These are phyloP conservation scores for Brachyrhaphis roseni DNA, from an alignment of 2,797 vertebrate genomes.

Conservation along the genomic window DNA sequence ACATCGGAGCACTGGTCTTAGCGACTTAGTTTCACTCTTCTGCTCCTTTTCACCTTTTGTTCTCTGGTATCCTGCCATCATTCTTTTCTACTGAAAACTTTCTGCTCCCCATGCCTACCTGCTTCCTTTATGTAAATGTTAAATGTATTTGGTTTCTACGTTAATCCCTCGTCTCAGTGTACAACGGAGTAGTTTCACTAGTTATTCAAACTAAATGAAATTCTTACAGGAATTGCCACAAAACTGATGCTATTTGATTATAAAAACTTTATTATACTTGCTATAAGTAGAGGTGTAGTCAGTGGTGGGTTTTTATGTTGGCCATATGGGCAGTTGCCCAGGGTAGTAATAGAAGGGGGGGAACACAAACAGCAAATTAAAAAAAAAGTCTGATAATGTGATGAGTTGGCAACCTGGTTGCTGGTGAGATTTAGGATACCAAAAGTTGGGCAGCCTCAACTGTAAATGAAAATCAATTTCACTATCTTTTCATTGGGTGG, in stretches of 20 bases:
- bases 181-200: neutral
- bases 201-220: neutral
- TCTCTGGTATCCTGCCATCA: constrained; percentile 30
- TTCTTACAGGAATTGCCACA: neutral
- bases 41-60: constrained; percentile 64
- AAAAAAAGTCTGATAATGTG: neutral
- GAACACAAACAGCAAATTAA: neutral
- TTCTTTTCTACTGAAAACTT: constrained; percentile 4
- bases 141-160: neutral
- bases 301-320: neutral
- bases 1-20: constrained; percentile 40
- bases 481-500: neutral
- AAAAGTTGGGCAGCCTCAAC: neutral
- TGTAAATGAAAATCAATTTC: neutral
- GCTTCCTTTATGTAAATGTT: constrained; percentile 5
- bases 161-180: neutral
- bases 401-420: neutral
- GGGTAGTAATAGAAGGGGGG: neutral
- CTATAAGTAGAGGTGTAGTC: neutral
- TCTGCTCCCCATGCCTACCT: neutral
- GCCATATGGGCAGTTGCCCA: neutral
- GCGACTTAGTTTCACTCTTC: constrained; percentile 57
- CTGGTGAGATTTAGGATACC: neutral
- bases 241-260: neutral
- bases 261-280: neutral